Conservation (phyloP, 2,888 invertebrate genomes). For the Caenorhabditis afra region DNA sequence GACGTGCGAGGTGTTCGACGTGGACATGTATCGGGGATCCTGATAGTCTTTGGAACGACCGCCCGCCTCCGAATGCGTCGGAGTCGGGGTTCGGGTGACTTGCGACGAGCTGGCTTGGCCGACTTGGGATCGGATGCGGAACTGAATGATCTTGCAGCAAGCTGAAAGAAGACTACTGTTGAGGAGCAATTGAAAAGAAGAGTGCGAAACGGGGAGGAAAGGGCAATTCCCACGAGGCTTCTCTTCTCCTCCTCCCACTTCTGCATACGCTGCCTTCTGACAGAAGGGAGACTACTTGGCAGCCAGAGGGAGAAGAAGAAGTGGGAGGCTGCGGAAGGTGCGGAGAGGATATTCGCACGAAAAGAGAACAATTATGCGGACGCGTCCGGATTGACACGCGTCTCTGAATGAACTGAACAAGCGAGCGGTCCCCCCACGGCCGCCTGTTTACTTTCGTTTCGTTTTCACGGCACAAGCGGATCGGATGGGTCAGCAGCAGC, state of each 20-base stretch:
- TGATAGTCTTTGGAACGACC: constrained; percentile 56
- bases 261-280: not conserved
- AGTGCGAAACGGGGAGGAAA: constrained; percentile 8
- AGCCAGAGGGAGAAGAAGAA: constrained; percentile 29
- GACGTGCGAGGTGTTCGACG: constrained; percentile 30
- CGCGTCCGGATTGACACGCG: constrained; percentile 33
- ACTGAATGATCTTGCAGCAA: constrained; percentile 61
- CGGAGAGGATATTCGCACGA: constrained; percentile 32
- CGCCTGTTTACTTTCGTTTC: constrained; percentile 34
- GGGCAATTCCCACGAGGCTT: constrained; percentile 45
- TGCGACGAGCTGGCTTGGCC: constrained; percentile 38
- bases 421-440: not conserved
- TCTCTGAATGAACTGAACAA: constrained; percentile 26
- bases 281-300: constrained; percentile 32
- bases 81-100: constrained; percentile 53
- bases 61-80: constrained; percentile 44
- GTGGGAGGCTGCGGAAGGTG: constrained; percentile 11
- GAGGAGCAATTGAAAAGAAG: not conserved
- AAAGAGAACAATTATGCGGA: constrained; percentile 31
- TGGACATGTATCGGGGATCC: constrained; percentile 54
- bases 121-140: constrained; percentile 43
- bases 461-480: constrained; percentile 2
- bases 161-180: constrained; percentile 45
- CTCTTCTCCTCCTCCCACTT: not conserved
- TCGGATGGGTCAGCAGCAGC: constrained; percentile 36